phyloP scores from a whole-genome alignment of 2,113 vertebrate species.

The Scopus umbretta region DNA sequence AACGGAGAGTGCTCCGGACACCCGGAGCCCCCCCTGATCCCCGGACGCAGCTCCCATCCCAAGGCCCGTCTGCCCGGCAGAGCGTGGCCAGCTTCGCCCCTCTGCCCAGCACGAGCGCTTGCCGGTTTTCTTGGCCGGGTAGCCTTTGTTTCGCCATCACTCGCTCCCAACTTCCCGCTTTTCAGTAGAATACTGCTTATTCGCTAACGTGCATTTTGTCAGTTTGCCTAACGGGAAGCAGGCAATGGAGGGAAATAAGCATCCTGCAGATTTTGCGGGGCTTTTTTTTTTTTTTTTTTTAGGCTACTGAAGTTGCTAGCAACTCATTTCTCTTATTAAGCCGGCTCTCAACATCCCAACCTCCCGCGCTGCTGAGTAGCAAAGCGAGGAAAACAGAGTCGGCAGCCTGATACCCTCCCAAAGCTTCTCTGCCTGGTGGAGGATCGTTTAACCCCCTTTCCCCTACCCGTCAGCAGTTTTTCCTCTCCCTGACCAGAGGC shows the following conservation, averaged over 20 bases:
- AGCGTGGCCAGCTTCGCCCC: too few species aligned
- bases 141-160: fast-evolving
- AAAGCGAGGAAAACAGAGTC: fast-evolving
- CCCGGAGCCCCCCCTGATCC: too few species aligned
- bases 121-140: fast-evolving
- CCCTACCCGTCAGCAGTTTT: background rate
- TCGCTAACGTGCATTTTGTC: fast-evolving
- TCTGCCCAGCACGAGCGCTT: too few species aligned
- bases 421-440: background rate
- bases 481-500: background rate
- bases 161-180: fast-evolving
- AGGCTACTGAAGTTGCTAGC: background rate
- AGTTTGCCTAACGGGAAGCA: background rate
- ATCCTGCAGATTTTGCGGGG: too few species aligned
- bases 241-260: fast-evolving
- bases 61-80: too few species aligned
- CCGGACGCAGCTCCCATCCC: too few species aligned
- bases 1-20: too few species aligned
- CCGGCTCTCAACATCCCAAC: background rate
- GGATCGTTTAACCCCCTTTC: background rate
- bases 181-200: fast-evolving
- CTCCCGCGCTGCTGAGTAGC: background rate
- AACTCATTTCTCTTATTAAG: too few species aligned
- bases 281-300: too few species aligned
- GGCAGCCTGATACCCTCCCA: background rate